Base-by-base conservation (phyloP, 2,888 invertebrate species). In the Nasonia oneida region DNA sequence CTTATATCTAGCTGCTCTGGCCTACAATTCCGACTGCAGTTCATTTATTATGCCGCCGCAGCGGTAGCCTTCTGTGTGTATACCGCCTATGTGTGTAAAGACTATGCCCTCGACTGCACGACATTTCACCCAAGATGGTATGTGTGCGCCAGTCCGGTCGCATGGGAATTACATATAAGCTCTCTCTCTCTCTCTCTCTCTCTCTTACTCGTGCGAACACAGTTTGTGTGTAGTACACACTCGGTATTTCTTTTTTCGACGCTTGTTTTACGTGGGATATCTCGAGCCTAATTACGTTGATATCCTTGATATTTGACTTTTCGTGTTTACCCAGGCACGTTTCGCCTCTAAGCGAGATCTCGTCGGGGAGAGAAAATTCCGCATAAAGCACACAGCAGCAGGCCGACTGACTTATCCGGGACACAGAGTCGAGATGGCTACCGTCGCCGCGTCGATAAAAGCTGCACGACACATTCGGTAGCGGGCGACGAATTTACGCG, bases 401-500 rank as follows among this genome's bases (percentile, higher is more conserved):
- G 10, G 42, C 12, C 10, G 47, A 18, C 8, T n/a, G 23, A 61
- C n/a, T 61, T n/a, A 61, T 61, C 57, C 57, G 57, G 57, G n/a
- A 73, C 84, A 70, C 67, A 70, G 74, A 15, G 29, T 37, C 37
- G 15, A n/a, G 70, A 71, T 50, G n/a, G 81, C 85, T 64, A 87
- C 83, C 70, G 87, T 42, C 15, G 71, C 50, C 57, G 14, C 47
- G 53, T 18, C 86, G 77, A 82, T 82, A 82, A 82, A 75, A 33
- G 6, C 71, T n/a, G 73, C 12, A 73, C 37, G 23, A 73, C 73
- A 73, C 73, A 71, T 83, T 85, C 84, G 86, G 86, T 84, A 87
- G 86, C 83, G 50, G 33, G 39, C 67, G 80, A 83, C 74, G 84
- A 86, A 86, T 86, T 86, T 84, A 86, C 86, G 75, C 57, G 82